phyloP scores from a whole-genome alignment of 2,888 invertebrate genomes.

The Xiphydria camelus region DNA sequence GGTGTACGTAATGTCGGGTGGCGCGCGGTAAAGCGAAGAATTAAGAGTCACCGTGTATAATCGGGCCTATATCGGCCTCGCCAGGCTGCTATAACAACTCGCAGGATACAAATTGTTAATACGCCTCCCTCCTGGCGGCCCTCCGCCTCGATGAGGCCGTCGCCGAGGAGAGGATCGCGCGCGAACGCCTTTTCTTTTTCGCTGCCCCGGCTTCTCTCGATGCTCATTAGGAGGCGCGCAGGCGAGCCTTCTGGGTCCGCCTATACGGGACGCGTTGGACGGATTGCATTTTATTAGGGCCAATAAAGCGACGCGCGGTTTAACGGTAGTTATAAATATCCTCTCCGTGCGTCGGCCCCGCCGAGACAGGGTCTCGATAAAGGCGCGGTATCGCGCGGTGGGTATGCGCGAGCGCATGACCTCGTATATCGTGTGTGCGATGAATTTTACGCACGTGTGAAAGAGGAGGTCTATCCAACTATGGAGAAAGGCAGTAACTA shows the following conservation, averaged over 20 bases:
- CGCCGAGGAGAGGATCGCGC: background rate
- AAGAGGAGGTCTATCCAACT: too few relatives aligned
- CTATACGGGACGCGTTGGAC: conserved; percentile 10
- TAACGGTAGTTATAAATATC: conserved; percentile 21
- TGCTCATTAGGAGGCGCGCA: too few relatives aligned
- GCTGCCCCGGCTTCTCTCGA: too few relatives aligned
- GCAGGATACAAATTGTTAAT: conserved; percentile 25
- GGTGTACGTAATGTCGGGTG: conserved; percentile 14
- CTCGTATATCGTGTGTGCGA: too few relatives aligned
- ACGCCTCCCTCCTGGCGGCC: background rate
- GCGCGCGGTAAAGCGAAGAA: conserved; percentile 33
- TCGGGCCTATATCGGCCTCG: background rate
- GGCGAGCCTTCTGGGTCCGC: background rate
- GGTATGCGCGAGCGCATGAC: too few relatives aligned
- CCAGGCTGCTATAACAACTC: conserved; percentile 25
- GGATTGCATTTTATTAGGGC: conserved; percentile 21
- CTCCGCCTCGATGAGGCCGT: too few relatives aligned
- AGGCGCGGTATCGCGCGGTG: too few relatives aligned
- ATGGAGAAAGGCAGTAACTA: too few relatives aligned
- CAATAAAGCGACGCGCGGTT: conserved; percentile 18
- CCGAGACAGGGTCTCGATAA: conserved; percentile 22
- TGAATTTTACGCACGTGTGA: too few relatives aligned
- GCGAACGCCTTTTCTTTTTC: background rate
- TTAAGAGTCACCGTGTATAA: conserved; percentile 34
- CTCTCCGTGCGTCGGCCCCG: background rate